Evolutionary conservation across 1,140 invertebrate genomes (phyloP).

Genomic region (Heliothis subflexa): DNA sequence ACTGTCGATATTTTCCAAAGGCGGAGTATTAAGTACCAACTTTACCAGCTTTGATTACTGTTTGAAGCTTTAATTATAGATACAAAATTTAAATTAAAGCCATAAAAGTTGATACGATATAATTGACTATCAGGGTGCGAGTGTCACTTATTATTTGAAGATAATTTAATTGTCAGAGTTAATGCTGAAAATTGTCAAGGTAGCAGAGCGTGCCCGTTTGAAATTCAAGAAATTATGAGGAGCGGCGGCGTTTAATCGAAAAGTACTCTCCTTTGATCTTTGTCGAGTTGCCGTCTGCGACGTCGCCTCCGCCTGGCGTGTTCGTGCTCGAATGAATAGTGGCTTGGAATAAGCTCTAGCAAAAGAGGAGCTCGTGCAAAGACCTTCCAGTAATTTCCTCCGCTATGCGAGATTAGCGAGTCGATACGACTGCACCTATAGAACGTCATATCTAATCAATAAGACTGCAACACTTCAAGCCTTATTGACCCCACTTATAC

Average conservation of each 20-base stretch:
- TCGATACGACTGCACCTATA: constrained; percentile 9
- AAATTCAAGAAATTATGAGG: constrained; percentile 53
- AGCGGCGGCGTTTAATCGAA: constrained; percentile 51
- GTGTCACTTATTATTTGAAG: constrained; percentile 19
- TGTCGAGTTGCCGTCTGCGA: constrained; percentile 46
- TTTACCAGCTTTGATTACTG: constrained; percentile 18
- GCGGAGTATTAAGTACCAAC: background rate
- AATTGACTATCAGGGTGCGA: background rate
- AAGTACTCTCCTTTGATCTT: constrained; percentile 56
- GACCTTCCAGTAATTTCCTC: constrained; percentile 34
- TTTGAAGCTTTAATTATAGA: background rate
- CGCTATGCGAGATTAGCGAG: constrained; percentile 35
- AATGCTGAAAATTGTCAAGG: constrained; percentile 43
- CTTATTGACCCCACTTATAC: constrained; percentile 15
- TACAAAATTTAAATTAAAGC: background rate
- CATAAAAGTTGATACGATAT: constrained; percentile 6
- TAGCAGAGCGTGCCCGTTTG: constrained; percentile 45
- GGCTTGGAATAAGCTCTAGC: constrained; percentile 43
- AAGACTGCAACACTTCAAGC: background rate
- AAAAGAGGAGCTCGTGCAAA: constrained; percentile 26
- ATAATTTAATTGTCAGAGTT: constrained; percentile 43
- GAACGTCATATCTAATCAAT: constrained; percentile 5
- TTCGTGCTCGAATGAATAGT: constrained; percentile 51
- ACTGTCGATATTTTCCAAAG: constrained; percentile 1
- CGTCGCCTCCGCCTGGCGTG: constrained; percentile 46